Conservation (phyloP, 2,113 vertebrate genomes). For the Progne subis region DNA sequence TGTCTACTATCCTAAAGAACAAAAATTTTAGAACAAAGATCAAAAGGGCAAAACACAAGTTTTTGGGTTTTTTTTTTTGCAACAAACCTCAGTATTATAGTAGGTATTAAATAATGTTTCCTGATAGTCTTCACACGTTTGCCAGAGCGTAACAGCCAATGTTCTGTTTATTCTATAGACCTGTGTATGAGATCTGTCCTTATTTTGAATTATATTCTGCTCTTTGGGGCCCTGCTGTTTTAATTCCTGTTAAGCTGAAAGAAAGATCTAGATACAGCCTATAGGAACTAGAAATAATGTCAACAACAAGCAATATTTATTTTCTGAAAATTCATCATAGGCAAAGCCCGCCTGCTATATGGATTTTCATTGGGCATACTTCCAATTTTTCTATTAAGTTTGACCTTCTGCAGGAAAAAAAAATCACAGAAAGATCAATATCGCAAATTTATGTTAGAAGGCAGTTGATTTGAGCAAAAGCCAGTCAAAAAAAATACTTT, state of each 20-base stretch:
- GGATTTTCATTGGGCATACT: slow-evolving; percentile 26
- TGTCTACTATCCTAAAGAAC: background rate
- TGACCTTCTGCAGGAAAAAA: slow-evolving; percentile 7
- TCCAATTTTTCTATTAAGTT: slow-evolving; percentile 32
- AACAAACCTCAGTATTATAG: background rate
- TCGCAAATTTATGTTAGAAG: background rate
- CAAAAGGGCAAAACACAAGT: background rate
- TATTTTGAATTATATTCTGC: background rate
- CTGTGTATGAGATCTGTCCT: background rate
- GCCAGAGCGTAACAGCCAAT: background rate
- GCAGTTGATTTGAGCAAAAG: background rate
- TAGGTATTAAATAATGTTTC: background rate
- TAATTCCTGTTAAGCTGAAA: background rate
- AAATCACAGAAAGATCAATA: background rate
- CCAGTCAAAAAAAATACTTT: background rate
- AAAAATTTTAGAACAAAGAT: background rate
- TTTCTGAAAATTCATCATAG: background rate
- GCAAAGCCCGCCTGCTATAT: background rate
- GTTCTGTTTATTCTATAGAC: background rate
- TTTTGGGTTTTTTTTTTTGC: background rate
- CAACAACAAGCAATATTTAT: slow-evolving; percentile 7
- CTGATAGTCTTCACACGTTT: background rate
- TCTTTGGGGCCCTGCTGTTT: background rate
- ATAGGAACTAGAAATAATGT: background rate
- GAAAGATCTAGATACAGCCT: background rate